Evolutionary conservation across 2,797 vertebrate species (phyloP), one percentile per base, ranked within the genome.

Genomic region (Eleutherodactylus coqui): DNA sequence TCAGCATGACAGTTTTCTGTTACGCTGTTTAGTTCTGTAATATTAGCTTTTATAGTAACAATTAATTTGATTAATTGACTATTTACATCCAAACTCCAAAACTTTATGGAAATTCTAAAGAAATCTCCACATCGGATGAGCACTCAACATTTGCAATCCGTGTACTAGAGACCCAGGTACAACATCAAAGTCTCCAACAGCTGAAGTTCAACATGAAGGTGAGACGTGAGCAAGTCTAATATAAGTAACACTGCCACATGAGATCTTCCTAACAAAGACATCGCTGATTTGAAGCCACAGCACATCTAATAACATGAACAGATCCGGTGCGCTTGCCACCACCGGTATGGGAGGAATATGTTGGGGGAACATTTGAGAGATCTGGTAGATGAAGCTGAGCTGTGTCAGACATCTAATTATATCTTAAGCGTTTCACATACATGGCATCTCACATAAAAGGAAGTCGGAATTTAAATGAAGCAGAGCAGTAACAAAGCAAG

Each of bases 381-480:
- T 60, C 29, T 60, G 36, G 27, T 24, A 73, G 38, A 72, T 87
- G 53, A 87, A 60, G 49, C n/a, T 27, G 55, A 73, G 32, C 64
- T 27, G 75, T 67, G 64, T 58, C 51, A 64, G 81, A 49, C 86
- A 73, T 60, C 53, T 75, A 73, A 87, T 84, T 84, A 87, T 72
- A 87, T 32, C 47, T 75, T 75, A 75, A 75, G 27, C 62, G n/a
- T 82, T 82, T 64, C 45, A 67, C 51, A 73, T n/a, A 76, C 27
- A 32, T 79, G 75, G 51, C 49, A 83, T 55, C 38, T 83, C 62
- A 62, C 29, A 83, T 55, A 83, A 58, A 62, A 79, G 47, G 45
- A 78, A 78, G 38, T 16, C n/a, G 34, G 70, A 83, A 45, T 51
- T 34, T 51, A 64, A 77, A 86, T 82, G 64, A 86, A 82, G 51